These are phyloP conservation scores for Chiloscyllium plagiosum DNA, from an alignment of 2,113 vertebrate genomes.

Conservation along the genomic window DNA sequence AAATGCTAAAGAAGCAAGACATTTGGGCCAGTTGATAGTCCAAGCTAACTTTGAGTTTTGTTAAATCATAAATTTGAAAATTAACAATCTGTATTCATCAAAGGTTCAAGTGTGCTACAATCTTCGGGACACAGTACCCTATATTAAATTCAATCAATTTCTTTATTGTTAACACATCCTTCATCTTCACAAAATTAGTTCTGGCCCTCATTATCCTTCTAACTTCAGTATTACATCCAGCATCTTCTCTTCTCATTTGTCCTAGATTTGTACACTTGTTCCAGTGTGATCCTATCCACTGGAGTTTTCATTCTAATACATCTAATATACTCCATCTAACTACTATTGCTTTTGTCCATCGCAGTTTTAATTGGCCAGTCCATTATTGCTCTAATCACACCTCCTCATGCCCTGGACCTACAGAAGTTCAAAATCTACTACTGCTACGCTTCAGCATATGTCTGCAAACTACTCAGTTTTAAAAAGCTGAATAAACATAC, in stretches of 20 bases:
- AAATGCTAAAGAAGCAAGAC: background rate
- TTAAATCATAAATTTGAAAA: too few species aligned
- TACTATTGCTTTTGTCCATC: background rate
- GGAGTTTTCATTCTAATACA: too few species aligned
- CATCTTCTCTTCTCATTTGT: too few species aligned
- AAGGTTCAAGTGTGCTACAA: background rate
- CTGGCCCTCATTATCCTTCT: too few species aligned
- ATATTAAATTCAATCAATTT: background rate
- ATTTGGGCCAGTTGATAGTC: background rate
- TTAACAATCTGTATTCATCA: too few species aligned
- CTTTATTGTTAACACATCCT: too few species aligned
- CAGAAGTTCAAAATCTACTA: background rate
- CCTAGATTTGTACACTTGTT: too few species aligned
- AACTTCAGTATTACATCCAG: too few species aligned
- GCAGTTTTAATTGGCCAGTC: background rate
- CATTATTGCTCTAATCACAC: background rate
- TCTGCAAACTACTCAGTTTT: background rate
- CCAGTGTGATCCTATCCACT: too few species aligned
- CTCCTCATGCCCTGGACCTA: background rate
- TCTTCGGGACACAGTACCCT: background rate
- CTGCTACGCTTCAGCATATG: background rate
- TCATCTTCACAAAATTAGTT: too few species aligned
- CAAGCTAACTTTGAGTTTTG: too few species aligned
- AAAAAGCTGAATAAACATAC: background rate
- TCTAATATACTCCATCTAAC: too few species aligned